These are phyloP conservation scores for Eupithecia subumbrata DNA, from an alignment of 2,888 invertebrate genomes.

Conservation along the genomic window DNA sequence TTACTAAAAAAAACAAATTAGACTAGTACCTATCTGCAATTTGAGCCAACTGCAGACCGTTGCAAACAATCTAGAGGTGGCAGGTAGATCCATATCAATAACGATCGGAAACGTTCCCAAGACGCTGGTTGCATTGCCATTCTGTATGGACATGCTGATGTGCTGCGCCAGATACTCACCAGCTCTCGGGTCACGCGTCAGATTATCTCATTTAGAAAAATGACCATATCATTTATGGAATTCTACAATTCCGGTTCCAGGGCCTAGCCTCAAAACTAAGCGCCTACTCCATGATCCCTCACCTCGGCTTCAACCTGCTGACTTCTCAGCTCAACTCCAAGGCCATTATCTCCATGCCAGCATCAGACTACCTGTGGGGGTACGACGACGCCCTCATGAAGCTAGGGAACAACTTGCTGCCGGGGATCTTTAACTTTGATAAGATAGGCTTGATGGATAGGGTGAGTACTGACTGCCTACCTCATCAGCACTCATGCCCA, in stretches of 20 bases:
- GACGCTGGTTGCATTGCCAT: too few relatives aligned
- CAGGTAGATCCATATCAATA: too few relatives aligned
- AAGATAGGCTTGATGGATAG: not conserved
- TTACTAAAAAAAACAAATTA: too few relatives aligned
- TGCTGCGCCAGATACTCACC: too few relatives aligned
- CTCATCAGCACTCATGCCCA: too few relatives aligned
- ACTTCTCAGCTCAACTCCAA: not conserved
- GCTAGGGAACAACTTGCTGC: not conserved
- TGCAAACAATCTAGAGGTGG: too few relatives aligned
- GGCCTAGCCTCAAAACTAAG: not conserved
- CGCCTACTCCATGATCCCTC: not conserved
- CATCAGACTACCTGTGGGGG: not conserved
- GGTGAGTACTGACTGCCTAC: not conserved
- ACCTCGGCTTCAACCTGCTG: slow-evolving; percentile 2
- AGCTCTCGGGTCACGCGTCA: too few relatives aligned
- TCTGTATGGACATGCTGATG: too few relatives aligned
- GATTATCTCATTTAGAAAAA: too few relatives aligned
- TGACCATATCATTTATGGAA: not conserved
- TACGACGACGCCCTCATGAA: not conserved
- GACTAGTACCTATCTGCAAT: too few relatives aligned
- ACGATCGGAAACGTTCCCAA: too few relatives aligned
- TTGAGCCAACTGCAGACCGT: too few relatives aligned
- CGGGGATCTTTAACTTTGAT: slow-evolving; percentile 11
- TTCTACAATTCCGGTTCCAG: not conserved
- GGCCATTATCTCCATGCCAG: not conserved